Evolutionary conservation across 1,140 invertebrate genomes (phyloP).

Genomic region (Drosophila sproati): DNA sequence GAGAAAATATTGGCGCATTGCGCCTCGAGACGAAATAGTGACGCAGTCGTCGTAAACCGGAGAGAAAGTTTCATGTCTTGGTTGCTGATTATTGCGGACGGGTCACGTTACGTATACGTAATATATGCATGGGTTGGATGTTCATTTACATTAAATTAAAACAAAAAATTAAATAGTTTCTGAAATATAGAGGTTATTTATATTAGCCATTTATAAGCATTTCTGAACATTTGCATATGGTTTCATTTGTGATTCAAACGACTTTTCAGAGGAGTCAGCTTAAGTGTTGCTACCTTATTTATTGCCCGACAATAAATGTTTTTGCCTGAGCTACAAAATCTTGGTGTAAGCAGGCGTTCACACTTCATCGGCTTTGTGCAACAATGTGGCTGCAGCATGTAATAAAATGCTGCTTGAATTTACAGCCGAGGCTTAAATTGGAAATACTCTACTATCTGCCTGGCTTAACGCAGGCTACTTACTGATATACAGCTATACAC

Average conservation of each 20-base stretch:
- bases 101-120: constrained; percentile 21
- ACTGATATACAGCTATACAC: not conserved
- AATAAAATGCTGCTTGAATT: constrained; percentile 32
- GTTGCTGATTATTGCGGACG: constrained; percentile 4
- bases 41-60: not conserved
- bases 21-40: constrained; percentile 6
- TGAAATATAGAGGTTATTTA: not conserved
- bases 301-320: constrained; percentile 5
- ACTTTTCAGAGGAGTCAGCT: not conserved
- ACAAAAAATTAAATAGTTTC: constrained; percentile 1
- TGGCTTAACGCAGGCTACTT: constrained; percentile 7
- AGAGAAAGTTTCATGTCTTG: not conserved
- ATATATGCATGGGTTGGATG: not conserved
- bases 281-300: constrained; percentile 9
- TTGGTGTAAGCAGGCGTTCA: not conserved
- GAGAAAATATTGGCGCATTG: constrained; percentile 57
- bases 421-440: constrained; percentile 45
- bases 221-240: not conserved
- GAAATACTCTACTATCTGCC: constrained; percentile 11
- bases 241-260: constrained; percentile 7
- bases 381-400: constrained; percentile 26
- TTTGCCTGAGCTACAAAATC: not conserved
- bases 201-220: not conserved
- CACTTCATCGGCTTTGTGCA: constrained; percentile 26
- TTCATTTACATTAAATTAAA: constrained; percentile 3